A percentile compares a stretch with the other conserved stretches of the same genome.
Evolutionary conservation across 1,140 invertebrate species (phyloP).

Genomic region (Bradysia coprophila): DNA sequence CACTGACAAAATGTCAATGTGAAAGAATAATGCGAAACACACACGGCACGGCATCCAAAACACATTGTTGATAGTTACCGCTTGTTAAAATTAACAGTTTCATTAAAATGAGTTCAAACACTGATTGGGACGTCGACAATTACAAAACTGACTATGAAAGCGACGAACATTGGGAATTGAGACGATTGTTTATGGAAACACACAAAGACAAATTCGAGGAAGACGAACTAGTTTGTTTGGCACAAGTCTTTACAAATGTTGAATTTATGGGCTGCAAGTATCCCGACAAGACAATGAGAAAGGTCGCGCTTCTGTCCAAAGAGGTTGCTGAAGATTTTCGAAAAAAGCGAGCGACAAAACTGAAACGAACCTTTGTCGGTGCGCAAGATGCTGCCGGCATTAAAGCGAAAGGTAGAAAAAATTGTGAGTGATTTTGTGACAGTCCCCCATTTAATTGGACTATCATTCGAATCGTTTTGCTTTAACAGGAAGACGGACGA

Average conservation of each 20-base stretch:
- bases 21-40: too few species aligned
- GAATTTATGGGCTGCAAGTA: slow-evolving; percentile 75
- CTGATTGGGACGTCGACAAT: slow-evolving; percentile 40
- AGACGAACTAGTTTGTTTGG: slow-evolving; percentile 58
- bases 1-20: too few species aligned
- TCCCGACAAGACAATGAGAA: slow-evolving; percentile 56
- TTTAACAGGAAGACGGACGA: background rate
- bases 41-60: too few species aligned
- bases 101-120: slow-evolving; percentile 10
- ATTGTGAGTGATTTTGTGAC: slow-evolving; percentile 22
- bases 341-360: slow-evolving; percentile 40
- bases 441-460: slow-evolving; percentile 3
- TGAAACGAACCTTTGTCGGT: slow-evolving; percentile 56
- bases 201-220: slow-evolving; percentile 53
- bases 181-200: slow-evolving; percentile 48
- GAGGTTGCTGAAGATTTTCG: slow-evolving; percentile 48
- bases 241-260: slow-evolving; percentile 65
- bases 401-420: slow-evolving; percentile 40
- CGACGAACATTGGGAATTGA: slow-evolving; percentile 65
- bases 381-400: slow-evolving; percentile 59
- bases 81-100: too few species aligned
- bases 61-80: too few species aligned
- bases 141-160: slow-evolving; percentile 53
- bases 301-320: slow-evolving; percentile 49
- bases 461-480: too few species aligned